Percentiles rank a stretch among this genome's conserved stretches.
Conservation (phyloP, 1,140 invertebrate species). For the Nomia melanderi region DNA sequence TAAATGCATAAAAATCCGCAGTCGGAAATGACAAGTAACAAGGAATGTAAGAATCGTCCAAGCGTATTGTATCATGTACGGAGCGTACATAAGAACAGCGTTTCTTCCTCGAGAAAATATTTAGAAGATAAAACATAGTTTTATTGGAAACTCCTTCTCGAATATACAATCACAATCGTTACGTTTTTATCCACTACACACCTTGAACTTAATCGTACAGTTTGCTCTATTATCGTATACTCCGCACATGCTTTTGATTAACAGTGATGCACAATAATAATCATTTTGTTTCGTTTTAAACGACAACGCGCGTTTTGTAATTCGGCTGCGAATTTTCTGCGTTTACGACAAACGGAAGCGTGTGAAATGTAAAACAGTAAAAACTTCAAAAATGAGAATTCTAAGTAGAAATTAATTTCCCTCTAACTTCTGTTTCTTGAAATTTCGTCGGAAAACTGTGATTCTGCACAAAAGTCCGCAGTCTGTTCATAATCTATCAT, state of each 20-base stretch:
- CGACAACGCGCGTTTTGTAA: too few species aligned
- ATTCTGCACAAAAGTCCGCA: too few species aligned
- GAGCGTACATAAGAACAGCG: neutral
- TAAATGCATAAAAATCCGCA: too few species aligned
- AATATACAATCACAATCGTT: neutral
- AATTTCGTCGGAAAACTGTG: too few species aligned
- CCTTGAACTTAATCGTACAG: neutral
- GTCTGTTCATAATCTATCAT: neutral
- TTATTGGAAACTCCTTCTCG: neutral
- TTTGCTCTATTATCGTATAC: neutral
- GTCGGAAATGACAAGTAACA: too few species aligned
- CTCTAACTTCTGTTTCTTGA: too few species aligned
- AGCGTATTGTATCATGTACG: slow-evolving; percentile 14
- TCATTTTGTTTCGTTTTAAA: neutral
- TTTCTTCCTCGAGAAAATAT: neutral
- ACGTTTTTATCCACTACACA: neutral
- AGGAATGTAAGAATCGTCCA: slow-evolving; percentile 18
- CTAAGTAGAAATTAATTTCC: too few species aligned
- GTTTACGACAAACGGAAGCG: too few species aligned
- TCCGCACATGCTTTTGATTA: slow-evolving; percentile 9
- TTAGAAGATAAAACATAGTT: neutral
- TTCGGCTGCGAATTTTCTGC: too few species aligned
- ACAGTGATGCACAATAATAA: slow-evolving; percentile 11
- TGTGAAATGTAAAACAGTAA: too few species aligned
- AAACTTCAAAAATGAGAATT: too few species aligned